These are phyloP conservation scores for Tiliacea citrago DNA, from an alignment of 2,888 invertebrate species.

Conservation along the genomic window DNA sequence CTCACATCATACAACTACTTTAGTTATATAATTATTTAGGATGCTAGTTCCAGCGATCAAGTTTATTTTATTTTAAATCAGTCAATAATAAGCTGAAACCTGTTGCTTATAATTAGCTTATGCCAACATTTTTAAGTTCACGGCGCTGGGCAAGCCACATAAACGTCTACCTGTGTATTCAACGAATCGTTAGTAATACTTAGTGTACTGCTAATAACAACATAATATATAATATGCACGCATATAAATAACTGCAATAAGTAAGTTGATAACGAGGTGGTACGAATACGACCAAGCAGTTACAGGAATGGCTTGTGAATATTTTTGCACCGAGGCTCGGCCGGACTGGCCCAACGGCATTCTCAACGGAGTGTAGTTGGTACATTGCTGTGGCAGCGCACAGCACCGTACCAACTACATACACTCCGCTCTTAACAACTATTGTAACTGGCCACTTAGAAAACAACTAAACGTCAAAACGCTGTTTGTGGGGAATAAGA, in stretches of 20 bases:
- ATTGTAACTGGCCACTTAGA: conserved; percentile 33
- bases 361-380: conserved; percentile 68
- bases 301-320: conserved; percentile 79
- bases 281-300: conserved; percentile 75
- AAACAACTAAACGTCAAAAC: background rate
- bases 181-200: conserved; percentile 17
- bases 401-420: conserved; percentile 57
- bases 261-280: conserved; percentile 70
- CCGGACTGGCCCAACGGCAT: conserved; percentile 84
- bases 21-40: background rate
- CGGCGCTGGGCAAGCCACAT: background rate
- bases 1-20: too few species aligned
- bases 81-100: background rate
- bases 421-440: conserved; percentile 34
- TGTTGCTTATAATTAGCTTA: background rate
- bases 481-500: background rate
- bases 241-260: conserved; percentile 61
- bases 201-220: conserved; percentile 28
- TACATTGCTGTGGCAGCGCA: background rate
- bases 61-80: background rate
- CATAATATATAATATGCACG: conserved; percentile 31
- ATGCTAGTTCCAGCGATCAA: background rate
- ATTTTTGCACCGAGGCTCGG: conserved; percentile 78
- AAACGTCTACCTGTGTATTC: background rate
- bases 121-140: background rate